phyloP scores from a whole-genome alignment of 2,888 invertebrate species.

The Furcula furcula region DNA sequence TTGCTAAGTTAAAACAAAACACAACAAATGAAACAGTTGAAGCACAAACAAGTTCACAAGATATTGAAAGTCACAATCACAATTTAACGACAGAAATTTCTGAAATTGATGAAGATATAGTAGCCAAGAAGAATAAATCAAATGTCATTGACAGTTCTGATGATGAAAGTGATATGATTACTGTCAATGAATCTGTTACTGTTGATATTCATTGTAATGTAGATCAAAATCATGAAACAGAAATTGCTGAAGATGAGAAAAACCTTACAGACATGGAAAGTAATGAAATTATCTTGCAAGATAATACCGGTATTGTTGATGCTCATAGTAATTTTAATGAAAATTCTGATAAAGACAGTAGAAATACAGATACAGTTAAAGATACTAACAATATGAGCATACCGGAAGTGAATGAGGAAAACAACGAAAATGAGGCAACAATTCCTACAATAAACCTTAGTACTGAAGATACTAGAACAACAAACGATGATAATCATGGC shows the following conservation, averaged over 20 bases:
- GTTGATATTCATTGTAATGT: slow-evolving; percentile 32
- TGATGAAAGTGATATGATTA: slow-evolving; percentile 33
- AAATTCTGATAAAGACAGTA: background rate
- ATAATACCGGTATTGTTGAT: background rate
- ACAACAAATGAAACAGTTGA: slow-evolving; percentile 8
- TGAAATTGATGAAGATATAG: slow-evolving; percentile 8
- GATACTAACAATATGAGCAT: too few relatives aligned
- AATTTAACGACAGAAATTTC: slow-evolving; percentile 4
- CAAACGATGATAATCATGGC: too few relatives aligned
- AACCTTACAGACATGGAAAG: background rate
- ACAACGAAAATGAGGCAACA: too few relatives aligned
- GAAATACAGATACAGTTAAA: too few relatives aligned
- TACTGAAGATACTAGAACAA: too few relatives aligned
- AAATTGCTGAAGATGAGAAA: slow-evolving; percentile 21
- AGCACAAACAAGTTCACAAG: slow-evolving; percentile 3
- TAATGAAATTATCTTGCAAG: background rate
- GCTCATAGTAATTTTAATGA: background rate
- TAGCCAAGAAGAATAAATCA: slow-evolving; percentile 13
- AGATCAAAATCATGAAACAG: slow-evolving; percentile 5
- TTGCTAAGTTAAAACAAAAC: slow-evolving; percentile 71
- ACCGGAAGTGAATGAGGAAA: too few relatives aligned
- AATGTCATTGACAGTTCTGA: slow-evolving; percentile 30
- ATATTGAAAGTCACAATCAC: too few relatives aligned
- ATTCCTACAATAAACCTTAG: too few relatives aligned
- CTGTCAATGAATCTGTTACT: slow-evolving; percentile 30